These are phyloP conservation scores for Darevskia mixta DNA, from an alignment of 2,797 vertebrate genomes.

Conservation along the genomic window DNA sequence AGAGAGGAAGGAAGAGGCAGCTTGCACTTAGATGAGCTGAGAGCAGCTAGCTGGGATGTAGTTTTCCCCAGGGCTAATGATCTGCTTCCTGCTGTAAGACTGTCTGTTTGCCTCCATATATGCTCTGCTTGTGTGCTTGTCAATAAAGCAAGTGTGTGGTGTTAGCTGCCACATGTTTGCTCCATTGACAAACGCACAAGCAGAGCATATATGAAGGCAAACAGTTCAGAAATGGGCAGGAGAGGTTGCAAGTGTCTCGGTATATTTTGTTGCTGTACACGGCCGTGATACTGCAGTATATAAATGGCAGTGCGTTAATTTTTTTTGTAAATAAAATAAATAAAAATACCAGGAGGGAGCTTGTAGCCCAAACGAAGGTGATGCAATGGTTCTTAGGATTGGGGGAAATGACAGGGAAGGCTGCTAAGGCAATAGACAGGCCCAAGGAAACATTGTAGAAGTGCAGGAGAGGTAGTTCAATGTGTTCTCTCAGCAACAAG, in stretches of 20 bases:
- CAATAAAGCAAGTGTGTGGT: background rate
- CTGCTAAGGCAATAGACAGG: background rate
- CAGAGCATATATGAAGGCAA: too few species aligned
- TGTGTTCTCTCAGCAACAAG: background rate
- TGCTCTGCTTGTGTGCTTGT: background rate
- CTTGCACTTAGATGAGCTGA: background rate
- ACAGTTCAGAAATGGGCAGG: background rate
- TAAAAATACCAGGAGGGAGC: too few species aligned
- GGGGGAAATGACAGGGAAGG: background rate
- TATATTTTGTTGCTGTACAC: background rate
- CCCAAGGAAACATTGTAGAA: background rate
- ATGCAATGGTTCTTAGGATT: background rate
- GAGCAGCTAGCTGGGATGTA: background rate
- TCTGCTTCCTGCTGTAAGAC: background rate
- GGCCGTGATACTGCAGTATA: too few species aligned
- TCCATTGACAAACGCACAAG: too few species aligned
- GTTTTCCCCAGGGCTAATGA: background rate
- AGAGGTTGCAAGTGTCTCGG: too few species aligned
- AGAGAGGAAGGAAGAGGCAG: background rate
- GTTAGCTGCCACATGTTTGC: background rate
- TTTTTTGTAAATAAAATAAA: too few species aligned
- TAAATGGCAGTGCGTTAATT: too few species aligned
- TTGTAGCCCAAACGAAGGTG: background rate
- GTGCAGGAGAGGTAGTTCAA: too few species aligned
- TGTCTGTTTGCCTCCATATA: background rate